phyloP scores from a whole-genome alignment of 2,888 invertebrate species.

The Apotomis betuletana region DNA sequence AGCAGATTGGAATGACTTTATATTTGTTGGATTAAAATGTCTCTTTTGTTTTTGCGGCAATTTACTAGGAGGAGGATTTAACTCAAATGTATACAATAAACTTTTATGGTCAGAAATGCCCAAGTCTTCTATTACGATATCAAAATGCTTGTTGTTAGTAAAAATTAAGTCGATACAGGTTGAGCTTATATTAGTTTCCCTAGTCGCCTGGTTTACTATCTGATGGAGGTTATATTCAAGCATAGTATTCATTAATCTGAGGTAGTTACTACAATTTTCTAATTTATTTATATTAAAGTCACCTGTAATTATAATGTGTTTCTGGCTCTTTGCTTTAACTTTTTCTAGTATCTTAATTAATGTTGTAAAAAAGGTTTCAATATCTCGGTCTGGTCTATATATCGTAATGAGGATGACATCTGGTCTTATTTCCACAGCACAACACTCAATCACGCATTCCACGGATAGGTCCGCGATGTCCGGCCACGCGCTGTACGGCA shows the following conservation, averaged over 20 bases:
- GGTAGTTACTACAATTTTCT: slow-evolving; percentile 13
- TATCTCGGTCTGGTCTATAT: background rate
- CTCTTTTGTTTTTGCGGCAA: background rate
- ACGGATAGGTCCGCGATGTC: background rate
- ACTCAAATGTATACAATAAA: background rate
- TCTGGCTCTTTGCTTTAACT: background rate
- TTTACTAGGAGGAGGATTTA: background rate
- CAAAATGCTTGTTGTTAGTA: slow-evolving; percentile 1
- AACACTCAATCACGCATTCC: slow-evolving; percentile 4
- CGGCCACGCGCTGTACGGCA: background rate
- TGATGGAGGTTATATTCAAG: slow-evolving; percentile 1
- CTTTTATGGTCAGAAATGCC: slow-evolving; percentile 9
- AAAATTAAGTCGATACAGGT: slow-evolving; percentile 8
- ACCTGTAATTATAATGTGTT: background rate
- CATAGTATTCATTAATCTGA: background rate
- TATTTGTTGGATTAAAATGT: background rate
- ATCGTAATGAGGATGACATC: background rate
- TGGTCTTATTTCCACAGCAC: slow-evolving; percentile 2
- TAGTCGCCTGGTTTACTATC: background rate
- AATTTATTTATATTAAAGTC: slow-evolving; percentile 28
- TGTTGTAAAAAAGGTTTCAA: background rate
- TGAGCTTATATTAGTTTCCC: background rate
- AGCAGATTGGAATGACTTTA: background rate
- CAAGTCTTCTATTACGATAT: background rate
- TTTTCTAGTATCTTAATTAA: background rate